Conservation (phyloP, 1,140 invertebrate genomes). For the Sesamia nonagrioides region DNA sequence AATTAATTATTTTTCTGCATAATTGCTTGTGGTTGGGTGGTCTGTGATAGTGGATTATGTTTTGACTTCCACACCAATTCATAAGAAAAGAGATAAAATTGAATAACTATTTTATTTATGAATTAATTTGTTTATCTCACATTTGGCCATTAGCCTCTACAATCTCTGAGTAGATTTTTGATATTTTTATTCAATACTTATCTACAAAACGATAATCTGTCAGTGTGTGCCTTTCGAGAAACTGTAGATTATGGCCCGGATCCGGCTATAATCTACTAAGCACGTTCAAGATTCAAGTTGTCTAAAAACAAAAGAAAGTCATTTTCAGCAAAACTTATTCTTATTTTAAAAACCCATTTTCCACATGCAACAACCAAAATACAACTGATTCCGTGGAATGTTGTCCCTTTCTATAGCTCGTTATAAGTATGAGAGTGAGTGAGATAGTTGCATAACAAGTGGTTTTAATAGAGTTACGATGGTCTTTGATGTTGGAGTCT, state of each 20-base stretch:
- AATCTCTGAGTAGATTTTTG: background rate
- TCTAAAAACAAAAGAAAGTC: no score
- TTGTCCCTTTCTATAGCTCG: background rate
- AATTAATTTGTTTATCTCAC: background rate
- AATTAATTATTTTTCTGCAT: no score
- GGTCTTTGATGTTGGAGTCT: constrained; percentile 8
- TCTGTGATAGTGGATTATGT: background rate
- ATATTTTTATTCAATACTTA: background rate
- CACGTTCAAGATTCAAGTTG: no score
- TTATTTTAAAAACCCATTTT: no score
- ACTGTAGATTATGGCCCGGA: no score
- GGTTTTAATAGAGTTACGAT: constrained; percentile 6
- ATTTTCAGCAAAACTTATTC: no score
- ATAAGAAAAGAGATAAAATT: background rate
- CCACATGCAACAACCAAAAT: background rate
- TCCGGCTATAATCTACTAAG: no score
- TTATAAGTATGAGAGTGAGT: background rate
- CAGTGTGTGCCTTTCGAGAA: no score
- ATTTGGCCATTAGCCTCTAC: background rate
- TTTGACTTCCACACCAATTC: background rate
- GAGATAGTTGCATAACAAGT: constrained; percentile 3
- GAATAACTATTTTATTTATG: background rate
- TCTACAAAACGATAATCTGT: no score
- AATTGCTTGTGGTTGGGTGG: background rate
- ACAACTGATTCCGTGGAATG: background rate